Evolutionary conservation across 1,140 invertebrate genomes (phyloP).

Genomic region (Zaprionus ornatus): DNA sequence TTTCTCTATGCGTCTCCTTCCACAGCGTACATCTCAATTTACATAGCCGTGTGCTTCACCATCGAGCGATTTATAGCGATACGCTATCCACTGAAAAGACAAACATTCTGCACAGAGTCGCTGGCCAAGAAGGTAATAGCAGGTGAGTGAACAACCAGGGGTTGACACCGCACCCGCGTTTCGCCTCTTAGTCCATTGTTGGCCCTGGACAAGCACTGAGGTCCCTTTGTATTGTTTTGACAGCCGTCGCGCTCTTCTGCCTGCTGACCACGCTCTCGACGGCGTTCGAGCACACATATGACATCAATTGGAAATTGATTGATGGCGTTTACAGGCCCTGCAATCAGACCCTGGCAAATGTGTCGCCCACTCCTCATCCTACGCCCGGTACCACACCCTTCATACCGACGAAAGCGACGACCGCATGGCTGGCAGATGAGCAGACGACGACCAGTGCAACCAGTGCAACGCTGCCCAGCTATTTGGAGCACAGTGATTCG

Average conservation of each 20-base stretch:
- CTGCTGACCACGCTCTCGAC: conserved; percentile 87
- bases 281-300: conserved; percentile 87
- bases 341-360: conserved; percentile 73
- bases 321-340: conserved; percentile 74
- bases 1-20: not conserved
- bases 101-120: conserved; percentile 88
- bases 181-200: not conserved
- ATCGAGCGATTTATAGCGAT: conserved; percentile 91
- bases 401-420: conserved; percentile 42
- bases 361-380: conserved; percentile 44
- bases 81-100: conserved; percentile 90
- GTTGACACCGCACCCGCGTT: not conserved
- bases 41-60: conserved; percentile 91
- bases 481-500: conserved; percentile 41
- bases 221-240: conserved; percentile 34
- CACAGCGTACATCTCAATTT: conserved; percentile 89
- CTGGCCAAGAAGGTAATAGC: conserved; percentile 87
- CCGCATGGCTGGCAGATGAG: conserved; percentile 36
- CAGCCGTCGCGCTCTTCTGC: conserved; percentile 87
- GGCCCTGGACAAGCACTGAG: conserved; percentile 18
- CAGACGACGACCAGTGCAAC: not conserved
- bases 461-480: conserved; percentile 3
- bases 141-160: conserved; percentile 58
- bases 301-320: conserved; percentile 63
- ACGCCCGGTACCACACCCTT: conserved; percentile 13